Evolutionary conservation across 2,888 invertebrate genomes (phyloP).

Genomic region (Tyria jacobaeae): DNA sequence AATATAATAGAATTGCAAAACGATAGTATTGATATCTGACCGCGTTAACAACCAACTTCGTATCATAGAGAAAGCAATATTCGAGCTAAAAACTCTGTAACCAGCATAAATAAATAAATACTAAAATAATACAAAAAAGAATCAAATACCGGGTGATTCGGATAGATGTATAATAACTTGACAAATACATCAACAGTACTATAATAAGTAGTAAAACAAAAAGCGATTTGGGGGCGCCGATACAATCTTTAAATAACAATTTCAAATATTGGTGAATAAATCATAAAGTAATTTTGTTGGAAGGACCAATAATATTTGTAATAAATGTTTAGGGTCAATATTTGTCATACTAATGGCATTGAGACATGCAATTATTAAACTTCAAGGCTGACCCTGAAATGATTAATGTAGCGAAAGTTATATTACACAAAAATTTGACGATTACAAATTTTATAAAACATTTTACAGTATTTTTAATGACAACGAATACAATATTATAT

Average conservation of each 20-base stretch:
- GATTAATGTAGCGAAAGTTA: not conserved
- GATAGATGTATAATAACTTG: slow-evolving; percentile 4
- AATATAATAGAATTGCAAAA: no score
- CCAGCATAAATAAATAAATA: no score
- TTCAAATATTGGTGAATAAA: not conserved
- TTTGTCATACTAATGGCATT: not conserved
- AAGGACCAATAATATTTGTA: not conserved
- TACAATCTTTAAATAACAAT: not conserved
- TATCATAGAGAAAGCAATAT: no score
- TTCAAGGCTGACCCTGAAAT: not conserved
- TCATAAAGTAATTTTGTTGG: no score
- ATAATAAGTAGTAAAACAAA: slow-evolving; percentile 2
- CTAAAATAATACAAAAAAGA: not conserved
- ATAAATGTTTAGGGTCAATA: slow-evolving; percentile 1
- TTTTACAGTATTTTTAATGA: no score
- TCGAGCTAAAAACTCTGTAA: no score
- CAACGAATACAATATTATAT: no score
- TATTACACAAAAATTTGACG: no score
- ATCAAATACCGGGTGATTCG: not conserved
- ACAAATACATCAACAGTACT: not conserved
- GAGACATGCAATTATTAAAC: slow-evolving; percentile 2
- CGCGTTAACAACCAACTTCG: no score
- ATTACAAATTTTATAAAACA: no score
- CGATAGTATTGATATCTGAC: no score
- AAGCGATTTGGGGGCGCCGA: not conserved